These are phyloP conservation scores for Herpailurus yagouaroundi DNA, from an alignment of 2,113 vertebrate species.

Conservation along the genomic window DNA sequence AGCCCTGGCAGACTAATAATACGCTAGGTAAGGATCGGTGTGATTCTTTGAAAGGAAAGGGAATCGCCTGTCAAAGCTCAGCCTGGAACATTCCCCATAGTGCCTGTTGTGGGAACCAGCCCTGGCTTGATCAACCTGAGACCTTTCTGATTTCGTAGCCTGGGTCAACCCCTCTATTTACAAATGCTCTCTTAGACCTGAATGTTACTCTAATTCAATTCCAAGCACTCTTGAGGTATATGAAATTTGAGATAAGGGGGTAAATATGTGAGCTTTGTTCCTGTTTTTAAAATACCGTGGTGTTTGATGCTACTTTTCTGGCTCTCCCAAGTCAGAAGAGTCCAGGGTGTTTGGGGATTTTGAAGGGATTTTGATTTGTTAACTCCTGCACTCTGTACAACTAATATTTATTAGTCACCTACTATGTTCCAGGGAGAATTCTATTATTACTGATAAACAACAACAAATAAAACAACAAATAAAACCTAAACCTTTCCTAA, in stretches of 20 bases:
- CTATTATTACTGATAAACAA: background rate
- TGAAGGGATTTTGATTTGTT: background rate
- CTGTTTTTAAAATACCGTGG: background rate
- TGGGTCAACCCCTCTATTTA: fast-evolving
- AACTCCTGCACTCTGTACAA: background rate
- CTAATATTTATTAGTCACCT: background rate
- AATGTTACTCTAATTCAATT: background rate
- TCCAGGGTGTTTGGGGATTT: background rate
- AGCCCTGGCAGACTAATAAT: background rate
- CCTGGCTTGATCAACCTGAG: background rate
- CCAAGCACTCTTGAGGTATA: background rate
- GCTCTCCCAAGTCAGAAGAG: background rate
- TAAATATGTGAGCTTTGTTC: background rate
- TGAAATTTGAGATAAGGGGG: background rate
- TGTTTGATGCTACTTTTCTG: background rate
- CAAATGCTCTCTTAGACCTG: background rate
- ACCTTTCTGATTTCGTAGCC: background rate
- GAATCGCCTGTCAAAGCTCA: background rate
- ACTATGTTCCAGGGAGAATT: background rate
- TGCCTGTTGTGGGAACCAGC: fast-evolving
- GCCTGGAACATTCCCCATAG: background rate
- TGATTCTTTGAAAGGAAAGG: background rate
- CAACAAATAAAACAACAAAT: background rate
- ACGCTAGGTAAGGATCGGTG: background rate
- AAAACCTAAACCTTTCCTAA: background rate